Evolutionary conservation across 35 echinoderm and acorn worm species (phyloP), one percentile per base, ranked within the genome.

Genomic region (Ophioderma brevispina): DNA sequence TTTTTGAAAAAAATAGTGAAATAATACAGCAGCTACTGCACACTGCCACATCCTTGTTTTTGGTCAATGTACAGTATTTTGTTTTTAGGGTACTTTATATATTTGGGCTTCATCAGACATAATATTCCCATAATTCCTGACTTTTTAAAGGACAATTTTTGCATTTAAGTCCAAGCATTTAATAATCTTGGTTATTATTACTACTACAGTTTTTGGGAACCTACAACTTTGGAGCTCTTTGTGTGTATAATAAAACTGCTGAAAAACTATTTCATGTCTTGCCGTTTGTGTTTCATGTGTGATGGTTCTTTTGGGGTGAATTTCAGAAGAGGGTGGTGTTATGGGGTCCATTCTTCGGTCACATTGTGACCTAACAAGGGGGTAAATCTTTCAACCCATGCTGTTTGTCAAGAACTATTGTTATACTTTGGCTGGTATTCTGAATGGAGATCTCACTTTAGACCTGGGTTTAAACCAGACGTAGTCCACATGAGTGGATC

Each of bases 171-270:
- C 15, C 59, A 13, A 70, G 59, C 59, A 70, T 70, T 70, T 70
- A 70, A 70, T 70, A 70, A 70, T 13, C 10, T 70, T 70, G 59
- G 59, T 70, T 70, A 18, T 70, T 70, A 70, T 70, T 70, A 70
- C 10, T 70, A 70, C 59, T 70, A 70, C 59, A 18, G 28, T 70
- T 70, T 70, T 25, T 70, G 59, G 59, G 59, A 70, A 70, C 59
- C 59, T 25, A 70, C 59, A 70, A 70, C 59, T 70, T 70, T 70
- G 59, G 28, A 70, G 59, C 59, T 70, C 59, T 70, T 70, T 70
- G 59, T 70, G 59, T 70, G 59, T 70, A 70, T 70, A 70, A 70
- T 70, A 70, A 70, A 70, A 70, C 59, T 70, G 59, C 59, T 70
- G 59, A 70, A 70, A 70, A 70, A 70, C 59, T 70, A 70, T 70